Evolutionary conservation across 2,888 invertebrate genomes (phyloP).

Genomic region (Mesochorus sp.): DNA sequence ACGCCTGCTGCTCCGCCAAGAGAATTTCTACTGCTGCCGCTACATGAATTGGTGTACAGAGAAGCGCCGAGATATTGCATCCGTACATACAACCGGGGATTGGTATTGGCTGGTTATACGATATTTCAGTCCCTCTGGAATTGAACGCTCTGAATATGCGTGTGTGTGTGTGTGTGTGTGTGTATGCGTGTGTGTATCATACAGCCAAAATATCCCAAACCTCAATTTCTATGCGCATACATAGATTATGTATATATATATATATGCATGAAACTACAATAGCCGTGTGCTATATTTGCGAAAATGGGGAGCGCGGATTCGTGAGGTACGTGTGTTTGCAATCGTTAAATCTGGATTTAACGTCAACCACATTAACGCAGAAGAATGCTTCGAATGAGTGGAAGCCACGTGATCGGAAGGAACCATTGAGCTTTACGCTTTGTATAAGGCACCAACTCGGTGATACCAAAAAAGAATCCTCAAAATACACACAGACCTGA

Average conservation of each 20-base stretch:
- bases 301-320: slow-evolving; percentile 30
- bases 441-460: background rate
- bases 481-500: background rate
- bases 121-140: slow-evolving; percentile 3
- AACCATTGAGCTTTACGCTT: slow-evolving; percentile 35
- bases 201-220: background rate
- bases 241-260: background rate
- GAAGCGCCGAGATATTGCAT: slow-evolving; percentile 2
- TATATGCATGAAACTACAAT: background rate
- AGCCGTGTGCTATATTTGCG: background rate
- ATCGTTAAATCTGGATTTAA: slow-evolving; percentile 50
- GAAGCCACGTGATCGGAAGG: slow-evolving; percentile 7
- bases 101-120: background rate
- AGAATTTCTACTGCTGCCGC: background rate
- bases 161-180: no score
- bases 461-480: slow-evolving; percentile 8
- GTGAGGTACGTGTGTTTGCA: slow-evolving; percentile 34
- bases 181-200: background rate
- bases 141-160: background rate
- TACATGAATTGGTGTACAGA: background rate
- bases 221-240: background rate
- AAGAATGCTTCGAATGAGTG: slow-evolving; percentile 45
- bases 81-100: background rate
- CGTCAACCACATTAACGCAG: slow-evolving; percentile 35
- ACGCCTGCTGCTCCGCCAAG: background rate